These are phyloP conservation scores for Uria lomvia DNA, from an alignment of 2,113 vertebrate species.

Conservation along the genomic window DNA sequence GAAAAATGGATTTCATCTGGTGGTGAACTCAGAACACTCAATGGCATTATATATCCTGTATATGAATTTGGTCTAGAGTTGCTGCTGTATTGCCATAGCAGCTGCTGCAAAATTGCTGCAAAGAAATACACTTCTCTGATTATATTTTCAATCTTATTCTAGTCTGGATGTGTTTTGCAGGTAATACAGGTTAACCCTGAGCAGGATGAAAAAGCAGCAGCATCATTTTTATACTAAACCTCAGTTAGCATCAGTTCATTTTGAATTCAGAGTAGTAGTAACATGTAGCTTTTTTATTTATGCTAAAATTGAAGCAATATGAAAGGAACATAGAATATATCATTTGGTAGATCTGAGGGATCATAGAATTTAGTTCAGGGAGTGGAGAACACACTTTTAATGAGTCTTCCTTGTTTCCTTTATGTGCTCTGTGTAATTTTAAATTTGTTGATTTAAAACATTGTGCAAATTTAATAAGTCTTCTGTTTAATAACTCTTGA, in stretches of 20 bases:
- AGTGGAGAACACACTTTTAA: background rate
- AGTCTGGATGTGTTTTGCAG: background rate
- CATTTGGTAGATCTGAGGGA: background rate
- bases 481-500: background rate
- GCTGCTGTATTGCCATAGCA: background rate
- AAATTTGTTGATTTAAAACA: background rate
- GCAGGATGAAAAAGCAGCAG: background rate
- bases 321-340: background rate
- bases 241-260: background rate
- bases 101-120: background rate
- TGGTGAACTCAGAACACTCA: background rate
- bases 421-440: background rate
- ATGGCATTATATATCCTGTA: background rate
- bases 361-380: background rate
- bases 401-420: background rate
- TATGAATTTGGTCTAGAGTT: background rate
- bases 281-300: background rate
- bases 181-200: background rate
- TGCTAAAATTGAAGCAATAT: background rate
- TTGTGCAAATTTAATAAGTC: background rate
- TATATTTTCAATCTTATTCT: background rate
- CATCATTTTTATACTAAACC: background rate
- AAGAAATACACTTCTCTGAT: background rate
- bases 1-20: slow-evolving; percentile 23
- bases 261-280: background rate